Evolutionary conservation across 2,113 vertebrate species (phyloP), one percentile per base, ranked within the genome.

Genomic region (Dicerorhinus sumatrensis): DNA sequence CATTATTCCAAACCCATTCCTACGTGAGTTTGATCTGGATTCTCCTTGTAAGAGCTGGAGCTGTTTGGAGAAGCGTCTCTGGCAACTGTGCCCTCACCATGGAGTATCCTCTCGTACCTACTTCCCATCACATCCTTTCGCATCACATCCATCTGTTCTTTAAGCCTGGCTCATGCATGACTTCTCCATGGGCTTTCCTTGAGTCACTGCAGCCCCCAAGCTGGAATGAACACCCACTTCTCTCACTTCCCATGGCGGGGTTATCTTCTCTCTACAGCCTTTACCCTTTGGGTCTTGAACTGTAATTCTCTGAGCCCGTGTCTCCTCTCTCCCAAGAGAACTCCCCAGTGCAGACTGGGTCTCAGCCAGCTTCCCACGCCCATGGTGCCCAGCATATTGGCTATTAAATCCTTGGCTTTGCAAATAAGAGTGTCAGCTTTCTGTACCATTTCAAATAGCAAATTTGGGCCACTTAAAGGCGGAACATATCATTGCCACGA

Each of bases 11-110:
- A 42, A 42, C 42, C 5, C 42, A 42, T 42, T 42, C 27, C 27
- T 16, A 10, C 3, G 2, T 0, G 16, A 46, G 76, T 6, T 9
- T 51, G 46, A n/a, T 29, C 31, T 33, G 25, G 48, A 4, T 80
- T 86, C 63, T 77, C 54, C 17, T 39, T 13, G 2, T 46, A 77
- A 84, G 36, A 21, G 42, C 89, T 36, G 12, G 20, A 58, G 18
- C 33, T 11, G 9, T n/a, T 4, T 39, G 79, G 58, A 54, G 36
- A 56, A 51, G 65, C 6, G 6, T 20, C 56, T 46, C 67, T 31
- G 36, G 31, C 56, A 39, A 29, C 76, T 31, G 42, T 6, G 33
- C 51, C 13, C 62, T 73, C 36, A 8, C 51, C 2, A 0, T 0
- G 16, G 63, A 54, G 20, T 1, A 12, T 36, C 83, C n/a, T 60